phyloP scores from a whole-genome alignment of 2,888 invertebrate species.

The Chironomus tentans region DNA sequence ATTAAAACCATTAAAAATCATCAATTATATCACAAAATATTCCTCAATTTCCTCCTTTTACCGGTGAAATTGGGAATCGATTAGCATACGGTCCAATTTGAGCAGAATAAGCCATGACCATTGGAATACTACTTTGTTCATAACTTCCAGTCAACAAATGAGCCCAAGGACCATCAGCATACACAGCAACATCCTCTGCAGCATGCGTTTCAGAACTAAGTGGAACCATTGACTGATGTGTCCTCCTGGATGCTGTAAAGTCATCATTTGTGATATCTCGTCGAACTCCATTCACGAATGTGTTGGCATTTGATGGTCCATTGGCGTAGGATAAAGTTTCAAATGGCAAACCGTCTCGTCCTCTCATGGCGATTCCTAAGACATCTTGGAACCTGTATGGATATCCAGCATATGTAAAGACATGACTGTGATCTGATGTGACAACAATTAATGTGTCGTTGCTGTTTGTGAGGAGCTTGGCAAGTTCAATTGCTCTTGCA shows the following conservation, averaged over 20 bases:
- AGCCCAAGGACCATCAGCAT: constrained; percentile 64
- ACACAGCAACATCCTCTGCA: constrained; percentile 69
- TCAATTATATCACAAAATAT: too few species aligned
- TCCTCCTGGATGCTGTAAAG: constrained; percentile 33
- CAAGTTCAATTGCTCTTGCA: constrained; percentile 57
- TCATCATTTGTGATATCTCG: constrained; percentile 31
- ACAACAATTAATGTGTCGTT: constrained; percentile 73
- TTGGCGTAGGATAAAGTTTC: constrained; percentile 56
- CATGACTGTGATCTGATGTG: constrained; percentile 71
- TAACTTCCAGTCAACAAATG: constrained; percentile 68
- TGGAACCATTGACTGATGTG: constrained; percentile 47
- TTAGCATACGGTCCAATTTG: constrained; percentile 51
- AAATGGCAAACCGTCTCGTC: constrained; percentile 47
- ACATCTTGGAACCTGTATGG: constrained; percentile 51
- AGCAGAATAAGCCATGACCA: constrained; percentile 59
- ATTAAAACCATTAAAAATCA: too few species aligned
- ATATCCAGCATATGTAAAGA: constrained; percentile 61
- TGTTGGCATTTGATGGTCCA: constrained; percentile 48
- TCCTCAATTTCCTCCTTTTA: too few species aligned
- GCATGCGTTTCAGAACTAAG: constrained; percentile 57
- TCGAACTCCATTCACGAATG: constrained; percentile 28
- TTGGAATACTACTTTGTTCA: constrained; percentile 68
- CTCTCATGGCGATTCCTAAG: constrained; percentile 45
- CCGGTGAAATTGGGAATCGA: neutral
- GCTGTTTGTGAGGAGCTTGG: constrained; percentile 49